phyloP scores from a whole-genome alignment of 2,888 invertebrate genomes.

The Drosophila kambysellisi region DNA sequence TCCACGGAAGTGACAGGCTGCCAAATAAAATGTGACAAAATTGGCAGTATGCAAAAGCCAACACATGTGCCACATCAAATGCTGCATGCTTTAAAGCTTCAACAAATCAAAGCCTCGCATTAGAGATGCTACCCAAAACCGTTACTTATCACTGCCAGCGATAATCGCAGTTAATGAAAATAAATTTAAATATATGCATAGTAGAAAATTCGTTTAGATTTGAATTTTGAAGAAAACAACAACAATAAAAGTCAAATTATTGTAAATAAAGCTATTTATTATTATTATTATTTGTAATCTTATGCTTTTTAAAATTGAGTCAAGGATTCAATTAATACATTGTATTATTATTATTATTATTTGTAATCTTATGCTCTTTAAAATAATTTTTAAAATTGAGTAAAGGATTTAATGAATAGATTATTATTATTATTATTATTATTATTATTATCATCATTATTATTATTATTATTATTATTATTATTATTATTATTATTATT shows the following conservation, averaged over 20 bases:
- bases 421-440: not conserved
- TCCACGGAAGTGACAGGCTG: constrained; percentile 60
- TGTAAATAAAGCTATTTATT: not conserved
- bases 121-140: constrained; percentile 17
- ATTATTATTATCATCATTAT: too few species aligned
- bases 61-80: constrained; percentile 63
- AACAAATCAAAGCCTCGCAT: constrained; percentile 62
- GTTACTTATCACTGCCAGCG: constrained; percentile 9
- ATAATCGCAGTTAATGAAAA: not conserved
- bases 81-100: constrained; percentile 73
- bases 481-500: too few species aligned
- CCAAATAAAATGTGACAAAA: constrained; percentile 59
- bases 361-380: not conserved
- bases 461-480: too few species aligned
- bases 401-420: not conserved
- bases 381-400: not conserved
- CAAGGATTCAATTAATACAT: too few species aligned
- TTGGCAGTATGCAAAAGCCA: constrained; percentile 61
- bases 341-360: not conserved
- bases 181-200: not conserved
- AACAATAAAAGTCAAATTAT: not conserved
- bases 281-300: not conserved
- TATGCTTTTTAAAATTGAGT: not conserved
- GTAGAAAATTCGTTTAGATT: not conserved
- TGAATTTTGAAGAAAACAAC: not conserved